These are phyloP conservation scores for Ceratoteleas bidentatus DNA, from an alignment of 1,140 invertebrate genomes.

Conservation along the genomic window DNA sequence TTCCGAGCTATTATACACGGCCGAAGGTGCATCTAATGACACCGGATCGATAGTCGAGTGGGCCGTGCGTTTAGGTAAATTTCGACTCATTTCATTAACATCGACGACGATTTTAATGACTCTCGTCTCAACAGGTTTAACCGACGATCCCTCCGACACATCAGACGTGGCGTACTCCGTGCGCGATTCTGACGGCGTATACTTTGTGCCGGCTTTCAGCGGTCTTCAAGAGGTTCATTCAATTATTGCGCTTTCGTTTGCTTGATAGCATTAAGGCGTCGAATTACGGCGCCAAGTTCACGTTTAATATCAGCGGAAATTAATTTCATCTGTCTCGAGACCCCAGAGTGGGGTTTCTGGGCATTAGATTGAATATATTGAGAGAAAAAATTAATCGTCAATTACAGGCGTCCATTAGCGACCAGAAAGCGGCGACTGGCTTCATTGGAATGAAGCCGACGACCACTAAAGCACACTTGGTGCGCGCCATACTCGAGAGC, in stretches of 20 bases:
- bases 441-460: constrained; percentile 92
- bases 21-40: constrained; percentile 93
- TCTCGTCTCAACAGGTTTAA: constrained; percentile 83
- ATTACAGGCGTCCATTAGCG: constrained; percentile 92
- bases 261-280: constrained; percentile 44
- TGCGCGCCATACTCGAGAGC: constrained; percentile 92
- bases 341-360: not conserved
- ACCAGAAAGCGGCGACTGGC: constrained; percentile 89
- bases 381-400: constrained; percentile 17
- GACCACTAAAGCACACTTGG: constrained; percentile 89
- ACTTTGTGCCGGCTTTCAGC: constrained; percentile 95
- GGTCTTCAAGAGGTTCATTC: constrained; percentile 88
- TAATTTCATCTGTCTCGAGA: constrained; percentile 28
- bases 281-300: too few species aligned
- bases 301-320: constrained; percentile 31
- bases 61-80: constrained; percentile 88
- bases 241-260: constrained; percentile 35
- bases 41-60: constrained; percentile 94
- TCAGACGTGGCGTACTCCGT: constrained; percentile 87
- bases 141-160: constrained; percentile 86
- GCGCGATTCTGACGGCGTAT: constrained; percentile 89
- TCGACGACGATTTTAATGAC: constrained; percentile 29
- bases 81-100: constrained; percentile 35
- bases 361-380: too few species aligned
- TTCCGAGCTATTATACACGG: constrained; percentile 86